phyloP scores from a whole-genome alignment of 2,797 vertebrate species.

The Hydrocynus forskahlii region DNA sequence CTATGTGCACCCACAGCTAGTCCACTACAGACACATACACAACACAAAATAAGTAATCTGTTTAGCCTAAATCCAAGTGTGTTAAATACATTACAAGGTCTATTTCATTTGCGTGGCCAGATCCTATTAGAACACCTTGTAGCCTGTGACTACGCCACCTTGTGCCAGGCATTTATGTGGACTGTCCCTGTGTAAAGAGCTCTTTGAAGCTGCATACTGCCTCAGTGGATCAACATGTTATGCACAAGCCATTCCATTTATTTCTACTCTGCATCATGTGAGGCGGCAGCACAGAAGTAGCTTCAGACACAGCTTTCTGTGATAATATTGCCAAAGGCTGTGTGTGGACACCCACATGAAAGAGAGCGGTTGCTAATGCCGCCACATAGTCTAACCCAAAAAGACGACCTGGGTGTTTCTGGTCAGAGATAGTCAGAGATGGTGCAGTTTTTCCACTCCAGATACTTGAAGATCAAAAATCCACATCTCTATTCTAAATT shows the following conservation, averaged over 20 bases:
- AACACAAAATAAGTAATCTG: constrained; percentile 23
- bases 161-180: neutral
- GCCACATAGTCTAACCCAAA: neutral
- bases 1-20: constrained; percentile 6
- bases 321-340: constrained; percentile 47
- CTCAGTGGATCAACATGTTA: neutral
- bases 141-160: neutral
- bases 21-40: constrained; percentile 18
- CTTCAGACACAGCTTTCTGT: constrained; percentile 52
- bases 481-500: too few relatives aligned
- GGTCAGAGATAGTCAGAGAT: neutral
- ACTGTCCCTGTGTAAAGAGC: neutral
- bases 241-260: constrained; percentile 39
- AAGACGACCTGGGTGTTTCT: neutral
- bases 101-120: constrained; percentile 26
- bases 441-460: too few relatives aligned
- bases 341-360: neutral
- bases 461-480: too few relatives aligned
- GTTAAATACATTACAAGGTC: constrained; percentile 20
- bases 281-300: neutral
- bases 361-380: neutral
- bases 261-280: constrained; percentile 31
- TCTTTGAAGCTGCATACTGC: neutral
- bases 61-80: constrained; percentile 28
- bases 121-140: constrained; percentile 25